These are phyloP conservation scores for Yponomeuta plumbellus DNA, from an alignment of 2,888 invertebrate genomes.

Conservation along the genomic window DNA sequence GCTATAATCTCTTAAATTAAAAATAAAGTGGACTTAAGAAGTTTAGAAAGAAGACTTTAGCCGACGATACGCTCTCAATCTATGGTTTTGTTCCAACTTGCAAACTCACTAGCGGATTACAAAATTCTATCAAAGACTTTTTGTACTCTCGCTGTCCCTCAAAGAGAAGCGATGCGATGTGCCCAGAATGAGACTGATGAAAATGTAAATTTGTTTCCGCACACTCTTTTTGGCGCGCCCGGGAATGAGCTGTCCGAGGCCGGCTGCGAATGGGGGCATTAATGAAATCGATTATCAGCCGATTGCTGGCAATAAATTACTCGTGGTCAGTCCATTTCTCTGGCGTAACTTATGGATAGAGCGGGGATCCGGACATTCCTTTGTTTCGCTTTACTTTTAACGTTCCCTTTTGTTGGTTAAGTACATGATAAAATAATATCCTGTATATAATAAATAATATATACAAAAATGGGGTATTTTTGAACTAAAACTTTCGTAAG, in stretches of 20 bases:
- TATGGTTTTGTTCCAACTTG: no score
- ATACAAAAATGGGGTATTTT: no score
- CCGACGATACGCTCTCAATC: no score
- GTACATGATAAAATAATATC: no score
- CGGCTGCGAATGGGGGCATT: constrained; percentile 42
- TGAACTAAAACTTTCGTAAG: no score
- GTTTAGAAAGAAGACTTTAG: no score
- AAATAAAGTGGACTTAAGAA: no score
- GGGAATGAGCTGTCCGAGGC: constrained; percentile 11
- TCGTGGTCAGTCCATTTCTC: constrained; percentile 28
- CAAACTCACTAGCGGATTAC: not conserved
- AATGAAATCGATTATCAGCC: constrained; percentile 56
- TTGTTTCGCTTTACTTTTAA: not conserved
- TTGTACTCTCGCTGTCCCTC: not conserved
- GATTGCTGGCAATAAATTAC: constrained; percentile 42
- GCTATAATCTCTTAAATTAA: no score
- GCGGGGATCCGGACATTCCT: constrained; percentile 2
- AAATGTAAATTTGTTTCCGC: constrained; percentile 1
- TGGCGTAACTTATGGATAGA: constrained; percentile 8
- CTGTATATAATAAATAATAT: no score
- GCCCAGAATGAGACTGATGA: not conserved
- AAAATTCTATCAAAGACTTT: not conserved
- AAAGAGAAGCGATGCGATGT: not conserved
- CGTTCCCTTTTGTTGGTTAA: no score
- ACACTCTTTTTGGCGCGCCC: not conserved